A percentile compares a stretch with the other conserved stretches of the same genome.
Evolutionary conservation across 2,888 invertebrate genomes (phyloP).

Genomic region (Hoplodrina blanda): DNA sequence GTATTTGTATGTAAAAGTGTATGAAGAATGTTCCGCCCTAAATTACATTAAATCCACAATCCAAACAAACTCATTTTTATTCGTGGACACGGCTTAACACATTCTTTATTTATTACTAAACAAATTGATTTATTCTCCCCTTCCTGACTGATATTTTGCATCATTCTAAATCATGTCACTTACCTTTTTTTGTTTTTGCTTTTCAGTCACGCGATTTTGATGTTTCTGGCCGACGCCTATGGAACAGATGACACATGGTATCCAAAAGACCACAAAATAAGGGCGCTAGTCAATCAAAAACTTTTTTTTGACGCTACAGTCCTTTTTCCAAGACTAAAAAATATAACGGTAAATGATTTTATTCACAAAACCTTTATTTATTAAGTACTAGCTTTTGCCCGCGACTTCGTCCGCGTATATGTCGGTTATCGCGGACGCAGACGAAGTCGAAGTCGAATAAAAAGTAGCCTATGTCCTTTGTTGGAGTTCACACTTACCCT

Average conservation of each 20-base stretch:
- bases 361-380: not conserved
- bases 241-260: slow-evolving; percentile 89
- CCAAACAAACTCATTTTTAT: slow-evolving; percentile 28
- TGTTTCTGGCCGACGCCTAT: slow-evolving; percentile 89
- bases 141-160: slow-evolving; percentile 30
- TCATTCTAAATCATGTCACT: slow-evolving; percentile 37
- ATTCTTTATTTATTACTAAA: slow-evolving; percentile 42
- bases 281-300: slow-evolving; percentile 89
- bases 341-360: slow-evolving; percentile 80
- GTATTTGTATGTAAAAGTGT: not conserved
- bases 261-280: slow-evolving; percentile 88
- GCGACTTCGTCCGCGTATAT: not conserved
- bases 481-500: too few species aligned
- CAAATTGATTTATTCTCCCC: slow-evolving; percentile 41
- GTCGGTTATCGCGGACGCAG: too few species aligned
- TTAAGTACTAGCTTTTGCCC: too few species aligned
- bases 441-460: too few species aligned
- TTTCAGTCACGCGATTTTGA: slow-evolving; percentile 87
- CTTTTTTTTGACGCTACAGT: slow-evolving; percentile 88
- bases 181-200: slow-evolving; percentile 37
- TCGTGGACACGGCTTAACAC: slow-evolving; percentile 34
- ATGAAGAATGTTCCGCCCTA: slow-evolving; percentile 1
- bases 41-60: slow-evolving; percentile 42
- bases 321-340: slow-evolving; percentile 83
- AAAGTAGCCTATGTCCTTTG: too few species aligned